Evolutionary conservation across 2,113 vertebrate genomes (phyloP).

Genomic region (Brachyhypopomus gauderio): DNA sequence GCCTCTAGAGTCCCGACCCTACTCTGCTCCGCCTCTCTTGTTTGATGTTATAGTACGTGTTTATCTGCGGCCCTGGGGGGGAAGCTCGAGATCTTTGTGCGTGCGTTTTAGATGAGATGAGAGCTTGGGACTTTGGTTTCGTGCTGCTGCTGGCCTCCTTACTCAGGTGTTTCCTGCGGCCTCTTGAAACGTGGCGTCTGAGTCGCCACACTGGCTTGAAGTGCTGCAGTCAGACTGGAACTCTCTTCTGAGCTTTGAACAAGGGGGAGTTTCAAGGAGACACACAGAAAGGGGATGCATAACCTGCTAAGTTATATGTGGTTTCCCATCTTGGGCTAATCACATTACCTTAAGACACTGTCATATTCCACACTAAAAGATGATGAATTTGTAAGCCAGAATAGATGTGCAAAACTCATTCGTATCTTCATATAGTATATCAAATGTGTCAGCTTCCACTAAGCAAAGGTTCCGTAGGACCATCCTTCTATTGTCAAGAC

Average conservation of each 20-base stretch:
- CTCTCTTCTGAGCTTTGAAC: background rate
- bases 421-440: background rate
- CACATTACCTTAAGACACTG: conserved; percentile 15
- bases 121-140: conserved; percentile 26
- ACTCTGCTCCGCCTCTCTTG: background rate
- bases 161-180: conserved; percentile 19
- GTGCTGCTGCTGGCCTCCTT: conserved; percentile 6
- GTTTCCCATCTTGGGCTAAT: conserved; percentile 9
- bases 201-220: conserved; percentile 14
- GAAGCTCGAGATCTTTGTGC: conserved; percentile 25
- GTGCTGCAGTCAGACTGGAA: background rate
- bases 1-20: background rate
- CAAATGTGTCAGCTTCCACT: no score
- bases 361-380: conserved; percentile 9
- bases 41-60: conserved; percentile 47
- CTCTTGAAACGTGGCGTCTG: conserved; percentile 13
- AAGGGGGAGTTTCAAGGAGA: background rate
- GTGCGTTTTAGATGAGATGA: conserved; percentile 9
- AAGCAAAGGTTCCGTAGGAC: no score
- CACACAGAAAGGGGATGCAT: background rate
- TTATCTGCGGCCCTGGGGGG: conserved; percentile 6
- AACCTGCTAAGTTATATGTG: background rate
- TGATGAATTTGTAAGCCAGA: conserved; percentile 7
- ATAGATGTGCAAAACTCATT: conserved; percentile 3
- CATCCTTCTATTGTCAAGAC: no score